Base-by-base conservation (phyloP, 1,140 invertebrate genomes). In the Bactericera cockerelli region DNA sequence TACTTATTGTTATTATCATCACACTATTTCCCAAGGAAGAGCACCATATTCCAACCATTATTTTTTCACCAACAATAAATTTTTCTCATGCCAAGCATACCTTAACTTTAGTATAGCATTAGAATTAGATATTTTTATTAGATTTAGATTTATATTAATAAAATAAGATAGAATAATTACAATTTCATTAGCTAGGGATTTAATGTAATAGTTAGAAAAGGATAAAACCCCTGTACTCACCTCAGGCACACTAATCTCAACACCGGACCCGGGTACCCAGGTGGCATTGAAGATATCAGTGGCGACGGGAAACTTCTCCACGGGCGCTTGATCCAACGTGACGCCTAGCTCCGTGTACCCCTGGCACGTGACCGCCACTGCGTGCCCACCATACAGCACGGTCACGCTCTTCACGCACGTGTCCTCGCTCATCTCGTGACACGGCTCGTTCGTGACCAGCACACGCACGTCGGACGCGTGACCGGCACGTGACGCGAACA, bases 341-440 rank as follows among this genome's bases (percentile, higher is more conserved):
- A 1, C 75, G 36, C 67, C 66, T 26, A 72, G 56, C 28, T 62
- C 55, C 11, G 39, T 16, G 0, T 68, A 56, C 65, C 66, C 24
- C 62, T 61, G 8, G 60, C 36, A 16, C 49, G 59, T 72, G n/a
- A 82, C 70, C 53, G 79, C 76, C 14, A 82, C 70, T 2, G 79
- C 70, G 63, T 86, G 80, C 13, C 76, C 75, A 21, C 80, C 73
- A 55, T 81, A 83, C 1, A 85, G 67, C 8, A 88, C 68, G 33
- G 81, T 81, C 0, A 87, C 67, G 14, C 72, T 74, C 59, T 79
- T 76, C 0, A 80, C 78, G 62, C 84, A 86, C 1, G 76, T 74
- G 13, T 72, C 71, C n/a, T 67, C 67, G 2, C 67, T 65, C 56
- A 76, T 72, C 26, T 67, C 65, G n/a, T 67, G 69, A 63, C 84